Evolutionary conservation across 2,797 vertebrate genomes (phyloP).

Genomic region (Caiman crocodilus): DNA sequence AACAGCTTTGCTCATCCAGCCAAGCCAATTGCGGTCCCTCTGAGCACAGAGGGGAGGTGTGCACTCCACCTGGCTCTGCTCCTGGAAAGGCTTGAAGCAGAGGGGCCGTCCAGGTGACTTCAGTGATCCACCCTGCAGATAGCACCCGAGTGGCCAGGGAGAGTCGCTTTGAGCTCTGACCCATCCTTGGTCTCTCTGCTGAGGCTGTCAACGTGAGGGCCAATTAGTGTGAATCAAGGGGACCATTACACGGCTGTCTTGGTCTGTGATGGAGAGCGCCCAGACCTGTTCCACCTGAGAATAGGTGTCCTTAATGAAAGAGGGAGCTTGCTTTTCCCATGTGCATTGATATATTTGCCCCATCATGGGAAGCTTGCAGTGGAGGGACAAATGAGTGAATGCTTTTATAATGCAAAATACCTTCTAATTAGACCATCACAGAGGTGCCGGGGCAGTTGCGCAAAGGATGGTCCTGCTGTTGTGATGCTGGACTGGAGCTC

Average conservation of each 20-base stretch:
- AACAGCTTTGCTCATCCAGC: not conserved
- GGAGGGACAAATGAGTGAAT: not conserved
- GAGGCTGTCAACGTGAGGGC: not conserved
- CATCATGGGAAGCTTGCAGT: not conserved
- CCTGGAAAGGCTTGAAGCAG: not conserved
- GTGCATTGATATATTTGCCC: not conserved
- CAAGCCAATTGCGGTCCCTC: not conserved
- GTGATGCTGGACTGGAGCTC: not conserved
- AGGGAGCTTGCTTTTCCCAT: not conserved
- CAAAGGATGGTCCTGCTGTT: not conserved
- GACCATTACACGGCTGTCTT: not conserved
- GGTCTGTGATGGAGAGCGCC: not conserved
- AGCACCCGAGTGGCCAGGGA: not conserved
- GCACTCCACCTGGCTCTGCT: not conserved
- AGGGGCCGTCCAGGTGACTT: not conserved
- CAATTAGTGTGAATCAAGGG: not conserved
- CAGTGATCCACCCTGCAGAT: not conserved
- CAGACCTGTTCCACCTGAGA: not conserved
- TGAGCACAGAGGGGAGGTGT: not conserved
- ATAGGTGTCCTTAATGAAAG: not conserved
- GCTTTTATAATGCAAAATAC: not conserved
- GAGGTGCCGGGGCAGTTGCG: not conserved
- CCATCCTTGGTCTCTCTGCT: not conserved
- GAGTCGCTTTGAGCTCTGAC: not conserved
- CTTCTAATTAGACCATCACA: not conserved